Conservation (phyloP, 2,797 vertebrate genomes). For the Oreochromis mossambicus region DNA sequence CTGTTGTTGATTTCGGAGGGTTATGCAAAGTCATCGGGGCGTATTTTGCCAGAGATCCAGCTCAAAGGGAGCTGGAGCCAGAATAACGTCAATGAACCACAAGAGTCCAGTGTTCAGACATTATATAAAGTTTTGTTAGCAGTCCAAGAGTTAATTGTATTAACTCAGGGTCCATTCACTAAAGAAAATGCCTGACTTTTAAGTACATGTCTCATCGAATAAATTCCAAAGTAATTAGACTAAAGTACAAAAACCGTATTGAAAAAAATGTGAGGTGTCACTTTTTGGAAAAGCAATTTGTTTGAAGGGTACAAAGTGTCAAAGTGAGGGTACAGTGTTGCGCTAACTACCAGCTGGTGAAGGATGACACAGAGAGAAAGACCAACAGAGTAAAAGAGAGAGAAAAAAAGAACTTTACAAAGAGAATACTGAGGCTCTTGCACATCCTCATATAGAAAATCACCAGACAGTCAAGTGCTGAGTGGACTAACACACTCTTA, state of each 20-base stretch:
- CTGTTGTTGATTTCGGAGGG: background rate
- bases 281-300: slow-evolving; percentile 22
- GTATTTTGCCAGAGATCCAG: background rate
- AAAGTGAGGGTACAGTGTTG: background rate
- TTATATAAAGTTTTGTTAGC: background rate
- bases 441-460: slow-evolving; percentile 1
- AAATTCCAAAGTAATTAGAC: background rate
- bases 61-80: background rate
- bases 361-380: background rate
- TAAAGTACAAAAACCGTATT: background rate
- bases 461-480: background rate
- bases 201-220: background rate
- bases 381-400: background rate
- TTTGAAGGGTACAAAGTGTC: slow-evolving; percentile 25
- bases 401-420: background rate
- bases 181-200: background rate
- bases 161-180: background rate
- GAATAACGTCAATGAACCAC: background rate
- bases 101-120: background rate
- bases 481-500: background rate
- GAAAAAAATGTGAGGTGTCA: slow-evolving; percentile 24
- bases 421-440: background rate
- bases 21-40: background rate
- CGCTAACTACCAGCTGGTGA: background rate
- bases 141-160: background rate